Evolutionary conservation across 1,140 invertebrate genomes (phyloP).

Genomic region (Euura lappo): DNA sequence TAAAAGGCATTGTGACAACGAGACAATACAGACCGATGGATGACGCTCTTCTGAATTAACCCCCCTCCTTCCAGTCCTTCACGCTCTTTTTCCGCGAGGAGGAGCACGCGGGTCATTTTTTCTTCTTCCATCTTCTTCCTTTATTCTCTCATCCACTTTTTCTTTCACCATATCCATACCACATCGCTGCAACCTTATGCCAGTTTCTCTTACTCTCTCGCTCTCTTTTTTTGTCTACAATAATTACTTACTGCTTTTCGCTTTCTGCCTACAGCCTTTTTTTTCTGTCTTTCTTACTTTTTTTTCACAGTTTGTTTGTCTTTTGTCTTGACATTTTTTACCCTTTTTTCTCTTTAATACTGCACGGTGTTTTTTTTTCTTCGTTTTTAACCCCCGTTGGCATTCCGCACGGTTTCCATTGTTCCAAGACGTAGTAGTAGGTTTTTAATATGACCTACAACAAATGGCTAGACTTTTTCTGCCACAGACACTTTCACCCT

Average conservation of each 20-base stretch:
- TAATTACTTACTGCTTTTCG: constrained; percentile 2
- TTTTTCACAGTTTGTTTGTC: not conserved
- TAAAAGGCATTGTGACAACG: not conserved
- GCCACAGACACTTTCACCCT: too few relatives aligned
- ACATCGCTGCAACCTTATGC: too few relatives aligned
- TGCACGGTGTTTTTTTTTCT: not conserved
- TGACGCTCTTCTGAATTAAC: constrained; percentile 4
- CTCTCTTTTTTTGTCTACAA: not conserved
- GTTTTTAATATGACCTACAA: too few relatives aligned
- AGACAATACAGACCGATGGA: not conserved
- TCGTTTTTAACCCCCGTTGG: not conserved
- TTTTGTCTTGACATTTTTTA: not conserved
- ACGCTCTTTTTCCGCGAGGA: not conserved
- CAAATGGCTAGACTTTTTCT: too few relatives aligned
- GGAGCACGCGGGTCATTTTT: not conserved
- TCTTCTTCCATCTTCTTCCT: too few relatives aligned
- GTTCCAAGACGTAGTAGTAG: too few relatives aligned
- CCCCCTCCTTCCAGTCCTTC: not conserved
- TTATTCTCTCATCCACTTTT: too few relatives aligned
- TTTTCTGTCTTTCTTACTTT: not conserved
- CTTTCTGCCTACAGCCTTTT: not conserved
- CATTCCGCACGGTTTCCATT: not conserved
- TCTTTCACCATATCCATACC: too few relatives aligned
- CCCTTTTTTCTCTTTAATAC: not conserved
- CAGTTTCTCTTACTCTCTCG: too few relatives aligned